Evolutionary conservation across 2,888 invertebrate species (phyloP), one percentile per base, ranked within the genome.

Genomic region (Mongoloraphidia duomilia): DNA sequence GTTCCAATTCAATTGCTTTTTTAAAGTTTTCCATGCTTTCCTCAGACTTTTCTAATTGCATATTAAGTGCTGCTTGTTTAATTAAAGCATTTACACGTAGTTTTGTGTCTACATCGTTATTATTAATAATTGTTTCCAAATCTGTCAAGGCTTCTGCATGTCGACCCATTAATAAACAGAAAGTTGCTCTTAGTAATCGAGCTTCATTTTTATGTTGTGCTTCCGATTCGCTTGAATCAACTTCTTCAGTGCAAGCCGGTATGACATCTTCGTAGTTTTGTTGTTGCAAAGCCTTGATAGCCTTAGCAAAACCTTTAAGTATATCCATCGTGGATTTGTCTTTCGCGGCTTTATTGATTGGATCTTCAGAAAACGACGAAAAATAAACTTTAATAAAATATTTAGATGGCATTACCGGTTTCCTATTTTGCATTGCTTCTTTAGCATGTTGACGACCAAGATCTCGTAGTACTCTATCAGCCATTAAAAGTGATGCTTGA

Each of bases 321-420:
- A 59, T 60, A 50, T 67, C 67, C 5, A 70, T 67, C 50, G 72
- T 68, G 17, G 58, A 53, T 51, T 72, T 59, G 55, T 72, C 63
- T 37, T 77, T 61, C 56, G 75, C 69, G 50, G 65, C 60, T 44
- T 72, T 69, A 50, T 79, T 73, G 51, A 92, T 75, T 3, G 93
- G 92, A 70, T 94, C 94, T 59, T 84, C 82, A 49, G 83, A 79
- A 67, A 93, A 95, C 10, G 92, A 88, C 51, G 80, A 78, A 64
- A 94, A 84, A 64, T 92, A 95, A 9, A 85, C 85, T 62, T 80
- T 83, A 36, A 94, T 82, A 60, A 90, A 92, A 66, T 84, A 81
- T 55, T 80, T 80, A 0, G 93, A 92, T 14, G 94, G 92, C 72
- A 90, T 78, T 3, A 83, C 70, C 1, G 87, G 82, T 53, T 76